Conservation (phyloP, 2,797 vertebrate species). For the Enteromius trimaculatus region DNA sequence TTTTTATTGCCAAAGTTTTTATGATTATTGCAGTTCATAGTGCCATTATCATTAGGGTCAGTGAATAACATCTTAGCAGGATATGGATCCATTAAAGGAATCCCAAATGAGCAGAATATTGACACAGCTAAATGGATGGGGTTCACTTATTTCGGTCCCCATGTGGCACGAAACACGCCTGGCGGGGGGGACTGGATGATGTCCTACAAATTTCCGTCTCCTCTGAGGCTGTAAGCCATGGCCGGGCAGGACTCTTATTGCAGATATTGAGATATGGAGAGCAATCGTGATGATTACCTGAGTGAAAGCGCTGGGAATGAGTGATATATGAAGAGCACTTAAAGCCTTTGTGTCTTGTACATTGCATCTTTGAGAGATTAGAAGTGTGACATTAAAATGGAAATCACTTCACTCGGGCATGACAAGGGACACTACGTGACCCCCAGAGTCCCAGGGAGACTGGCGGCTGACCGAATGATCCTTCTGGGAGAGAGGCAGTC, state of each 20-base stretch:
- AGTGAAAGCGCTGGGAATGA: slow-evolving; percentile 86
- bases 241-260: slow-evolving; percentile 79
- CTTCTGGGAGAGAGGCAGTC: slow-evolving; percentile 85
- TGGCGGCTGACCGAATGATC: slow-evolving; percentile 88
- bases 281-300: slow-evolving; percentile 89
- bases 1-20: slow-evolving; percentile 45
- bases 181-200: slow-evolving; percentile 25
- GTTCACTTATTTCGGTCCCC: slow-evolving; percentile 43
- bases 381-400: slow-evolving; percentile 98
- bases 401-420: slow-evolving; percentile 92
- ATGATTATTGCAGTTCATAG: slow-evolving; percentile 44
- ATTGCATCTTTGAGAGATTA: slow-evolving; percentile 95
- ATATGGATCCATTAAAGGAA: slow-evolving; percentile 57
- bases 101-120: slow-evolving; percentile 54
- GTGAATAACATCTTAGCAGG: slow-evolving; percentile 49
- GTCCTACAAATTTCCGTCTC: slow-evolving; percentile 50
- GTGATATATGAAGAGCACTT: slow-evolving; percentile 92
- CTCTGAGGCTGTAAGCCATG: slow-evolving; percentile 83
- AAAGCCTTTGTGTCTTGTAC: slow-evolving; percentile 91
- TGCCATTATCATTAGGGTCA: slow-evolving; percentile 49
- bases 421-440: slow-evolving; percentile 83
- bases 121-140: slow-evolving; percentile 57
- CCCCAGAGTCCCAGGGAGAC: slow-evolving; percentile 87
- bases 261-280: slow-evolving; percentile 88
- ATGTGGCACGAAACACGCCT: not conserved